Evolutionary conservation across 2,888 invertebrate species (phyloP), one percentile per base, ranked within the genome.

Genomic region (Scrobipalpa atriplicella): DNA sequence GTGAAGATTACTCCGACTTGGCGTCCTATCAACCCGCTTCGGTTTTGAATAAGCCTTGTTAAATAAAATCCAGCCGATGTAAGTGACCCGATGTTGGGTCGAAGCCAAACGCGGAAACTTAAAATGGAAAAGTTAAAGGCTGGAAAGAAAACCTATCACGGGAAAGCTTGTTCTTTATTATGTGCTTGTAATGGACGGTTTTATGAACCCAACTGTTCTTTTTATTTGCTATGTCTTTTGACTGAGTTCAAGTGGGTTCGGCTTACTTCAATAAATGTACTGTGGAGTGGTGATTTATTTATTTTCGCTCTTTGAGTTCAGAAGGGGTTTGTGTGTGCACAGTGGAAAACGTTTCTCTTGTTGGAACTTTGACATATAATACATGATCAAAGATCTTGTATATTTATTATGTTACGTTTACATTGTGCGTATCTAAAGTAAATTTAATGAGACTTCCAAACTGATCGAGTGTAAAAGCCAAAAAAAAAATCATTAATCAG

Each of bases 1-100:
- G 82, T 81, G 77, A 66, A 81, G 79, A 84, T 85, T 84, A 83
- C 84, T 83, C 82, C 16, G 58, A 58, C 58, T 87, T 86, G 86
- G 86, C 85, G 75, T 75, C 75, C 77, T 82, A 85, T 86, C 86
- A 86, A 86, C 36, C 67, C 39, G 54, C 78, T 77, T 78, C 75
- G 75, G 77, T 69, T 74, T 76, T 74, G 73, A 74, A 75, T 71
- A 66, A 62, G 36, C 65, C 67, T 65, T 69, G 62, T 63, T 66
- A 67, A 66, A 66, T 69, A 65, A 67, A 69, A 63, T 56, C 39
- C 64, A n/a, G 21, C 41, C 19, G 64, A 56, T 64, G 64, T 63
- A 64, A 64, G 64, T 64, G 56, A 64, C 54, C 64, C 56, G 18
- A 41, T 8, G 54, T 64, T 64, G 64, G 64, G 56, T n/a, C n/a